Conservation (phyloP, 2,888 invertebrate genomes). For the Temnothorax unifasciatus region DNA sequence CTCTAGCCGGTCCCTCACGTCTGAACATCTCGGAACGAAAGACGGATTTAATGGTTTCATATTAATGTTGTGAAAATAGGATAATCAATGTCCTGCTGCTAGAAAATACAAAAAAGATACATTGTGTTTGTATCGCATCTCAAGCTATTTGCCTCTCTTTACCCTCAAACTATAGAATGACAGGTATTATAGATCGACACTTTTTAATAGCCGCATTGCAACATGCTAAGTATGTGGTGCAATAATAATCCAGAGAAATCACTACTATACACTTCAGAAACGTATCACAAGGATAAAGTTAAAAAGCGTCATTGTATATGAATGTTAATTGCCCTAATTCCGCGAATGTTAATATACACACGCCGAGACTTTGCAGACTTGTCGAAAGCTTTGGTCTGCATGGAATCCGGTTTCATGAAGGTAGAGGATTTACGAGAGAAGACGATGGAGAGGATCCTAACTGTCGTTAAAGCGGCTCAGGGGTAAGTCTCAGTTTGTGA, state of each 20-base stretch:
- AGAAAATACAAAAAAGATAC: constrained; percentile 2
- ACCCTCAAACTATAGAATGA: background rate
- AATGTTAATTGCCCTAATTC: constrained; percentile 7
- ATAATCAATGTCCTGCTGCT: background rate
- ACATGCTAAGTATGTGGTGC: background rate
- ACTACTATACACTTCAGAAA: background rate
- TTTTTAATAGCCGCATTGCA: constrained; percentile 14
- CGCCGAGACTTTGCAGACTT: constrained; percentile 75
- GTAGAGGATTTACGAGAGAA: constrained; percentile 80
- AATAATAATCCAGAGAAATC: constrained; percentile 13
- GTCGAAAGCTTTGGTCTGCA: constrained; percentile 82
- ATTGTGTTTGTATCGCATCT: background rate
- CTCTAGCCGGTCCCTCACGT: background rate
- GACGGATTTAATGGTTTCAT: background rate
- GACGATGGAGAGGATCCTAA: constrained; percentile 79
- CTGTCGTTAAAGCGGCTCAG: constrained; percentile 78
- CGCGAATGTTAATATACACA: background rate
- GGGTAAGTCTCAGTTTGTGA: constrained; percentile 74
- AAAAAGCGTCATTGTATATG: constrained; percentile 7
- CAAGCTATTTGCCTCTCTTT: background rate
- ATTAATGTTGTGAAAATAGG: background rate
- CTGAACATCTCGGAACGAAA: background rate
- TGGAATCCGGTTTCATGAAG: constrained; percentile 83
- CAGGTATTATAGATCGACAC: constrained; percentile 4
- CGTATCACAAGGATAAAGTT: constrained; percentile 24